Conservation (phyloP, 2,113 vertebrate genomes). For the Indri indri region DNA sequence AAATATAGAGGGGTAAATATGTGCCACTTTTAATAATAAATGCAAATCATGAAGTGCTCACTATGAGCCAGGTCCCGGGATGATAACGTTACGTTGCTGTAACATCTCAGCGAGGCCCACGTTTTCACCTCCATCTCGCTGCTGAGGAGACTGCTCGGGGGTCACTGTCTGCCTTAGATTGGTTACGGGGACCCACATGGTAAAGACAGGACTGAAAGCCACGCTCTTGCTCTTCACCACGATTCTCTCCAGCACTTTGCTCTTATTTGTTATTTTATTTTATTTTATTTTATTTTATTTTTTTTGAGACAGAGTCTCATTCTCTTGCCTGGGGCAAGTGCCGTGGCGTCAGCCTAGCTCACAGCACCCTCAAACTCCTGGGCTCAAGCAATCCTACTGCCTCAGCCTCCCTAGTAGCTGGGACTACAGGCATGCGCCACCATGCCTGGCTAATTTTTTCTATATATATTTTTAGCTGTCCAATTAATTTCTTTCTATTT, state of each 20-base stretch:
- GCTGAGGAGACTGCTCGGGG: background rate
- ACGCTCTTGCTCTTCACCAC: background rate
- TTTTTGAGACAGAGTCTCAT: no score
- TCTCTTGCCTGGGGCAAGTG: no score
- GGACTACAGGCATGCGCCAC: no score
- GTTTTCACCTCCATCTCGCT: background rate
- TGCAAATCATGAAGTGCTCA: background rate
- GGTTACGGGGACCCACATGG: background rate
- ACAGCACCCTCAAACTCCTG: no score
- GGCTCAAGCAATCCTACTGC: no score
- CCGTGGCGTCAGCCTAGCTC: no score
- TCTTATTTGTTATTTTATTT: background rate
- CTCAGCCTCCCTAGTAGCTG: no score
- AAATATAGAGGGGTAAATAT: background rate
- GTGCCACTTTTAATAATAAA: background rate
- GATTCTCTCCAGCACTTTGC: background rate
- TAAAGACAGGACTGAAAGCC: background rate
- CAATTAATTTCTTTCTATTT: no score
- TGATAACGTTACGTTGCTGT: background rate
- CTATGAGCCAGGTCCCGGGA: background rate
- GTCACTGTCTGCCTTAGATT: background rate
- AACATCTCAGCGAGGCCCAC: background rate
- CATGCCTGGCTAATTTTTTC: no score
- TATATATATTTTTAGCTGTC: no score
- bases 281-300: no score